Conservation (phyloP, 2,888 invertebrate genomes). For the Stramonita haemastoma region DNA sequence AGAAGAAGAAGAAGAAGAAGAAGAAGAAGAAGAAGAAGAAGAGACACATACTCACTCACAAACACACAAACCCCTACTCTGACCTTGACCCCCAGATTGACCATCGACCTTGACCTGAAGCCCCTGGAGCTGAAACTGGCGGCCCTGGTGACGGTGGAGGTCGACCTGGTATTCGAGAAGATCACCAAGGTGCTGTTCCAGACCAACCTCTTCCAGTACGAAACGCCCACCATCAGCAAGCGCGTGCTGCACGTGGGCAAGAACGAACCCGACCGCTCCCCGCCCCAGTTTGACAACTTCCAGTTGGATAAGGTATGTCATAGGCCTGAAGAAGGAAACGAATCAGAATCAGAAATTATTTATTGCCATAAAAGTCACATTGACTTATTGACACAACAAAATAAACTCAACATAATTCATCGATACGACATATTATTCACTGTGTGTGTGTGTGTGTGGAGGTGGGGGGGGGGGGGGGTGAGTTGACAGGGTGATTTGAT, state of each 20-base stretch:
- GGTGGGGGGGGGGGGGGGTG: too few species aligned
- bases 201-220: slow-evolving; percentile 49
- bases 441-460: too few species aligned
- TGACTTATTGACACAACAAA: too few species aligned
- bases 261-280: slow-evolving; percentile 49
- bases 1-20: too few species aligned
- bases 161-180: slow-evolving; percentile 27
- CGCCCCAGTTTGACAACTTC: slow-evolving; percentile 47
- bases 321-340: too few species aligned
- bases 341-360: too few species aligned
- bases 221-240: slow-evolving; percentile 50
- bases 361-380: too few species aligned
- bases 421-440: too few species aligned
- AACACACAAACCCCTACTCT: neutral
- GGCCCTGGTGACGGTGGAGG: slow-evolving; percentile 44
- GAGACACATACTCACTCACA: too few species aligned
- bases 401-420: too few species aligned
- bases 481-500: too few species aligned
- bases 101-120: slow-evolving; percentile 50
- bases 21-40: too few species aligned
- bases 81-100: slow-evolving; percentile 40
- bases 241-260: slow-evolving; percentile 48
- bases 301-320: neutral
- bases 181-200: slow-evolving; percentile 51
- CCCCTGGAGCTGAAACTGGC: slow-evolving; percentile 48